phyloP scores from a whole-genome alignment of 2,888 invertebrate genomes.

The Cataglyphis albicans region DNA sequence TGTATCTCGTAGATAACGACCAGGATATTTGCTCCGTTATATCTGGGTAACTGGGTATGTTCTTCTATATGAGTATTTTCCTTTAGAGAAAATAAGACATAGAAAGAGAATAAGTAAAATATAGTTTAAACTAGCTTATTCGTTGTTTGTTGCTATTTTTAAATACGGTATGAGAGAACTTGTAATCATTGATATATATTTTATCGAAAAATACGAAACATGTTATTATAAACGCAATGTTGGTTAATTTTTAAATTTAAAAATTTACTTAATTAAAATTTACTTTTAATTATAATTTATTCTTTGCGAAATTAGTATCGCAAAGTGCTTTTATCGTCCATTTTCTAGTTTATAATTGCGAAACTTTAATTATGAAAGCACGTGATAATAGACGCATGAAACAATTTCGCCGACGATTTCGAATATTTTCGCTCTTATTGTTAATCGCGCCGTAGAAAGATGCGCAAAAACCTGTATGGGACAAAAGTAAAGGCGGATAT shows the following conservation, averaged over 20 bases:
- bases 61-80: neutral
- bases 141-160: neutral
- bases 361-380: conserved; percentile 9
- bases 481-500: conserved; percentile 53
- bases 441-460: conserved; percentile 21
- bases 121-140: neutral
- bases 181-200: neutral
- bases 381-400: neutral
- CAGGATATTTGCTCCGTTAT: neutral
- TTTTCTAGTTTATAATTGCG: neutral
- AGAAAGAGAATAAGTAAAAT: neutral
- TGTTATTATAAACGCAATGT: neutral
- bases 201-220: neutral
- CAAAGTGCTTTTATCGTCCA: neutral
- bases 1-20: neutral
- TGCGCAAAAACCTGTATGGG: conserved; percentile 14
- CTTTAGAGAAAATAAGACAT: neutral
- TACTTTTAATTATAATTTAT: conserved; percentile 1
- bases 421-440: conserved; percentile 39
- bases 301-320: neutral
- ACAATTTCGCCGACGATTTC: conserved; percentile 20
- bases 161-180: neutral
- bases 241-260: neutral
- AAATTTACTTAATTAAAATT: no score
- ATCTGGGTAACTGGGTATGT: neutral